Conservation (phyloP, 2,797 vertebrate species). For the Buphagus erythrorhynchus region DNA sequence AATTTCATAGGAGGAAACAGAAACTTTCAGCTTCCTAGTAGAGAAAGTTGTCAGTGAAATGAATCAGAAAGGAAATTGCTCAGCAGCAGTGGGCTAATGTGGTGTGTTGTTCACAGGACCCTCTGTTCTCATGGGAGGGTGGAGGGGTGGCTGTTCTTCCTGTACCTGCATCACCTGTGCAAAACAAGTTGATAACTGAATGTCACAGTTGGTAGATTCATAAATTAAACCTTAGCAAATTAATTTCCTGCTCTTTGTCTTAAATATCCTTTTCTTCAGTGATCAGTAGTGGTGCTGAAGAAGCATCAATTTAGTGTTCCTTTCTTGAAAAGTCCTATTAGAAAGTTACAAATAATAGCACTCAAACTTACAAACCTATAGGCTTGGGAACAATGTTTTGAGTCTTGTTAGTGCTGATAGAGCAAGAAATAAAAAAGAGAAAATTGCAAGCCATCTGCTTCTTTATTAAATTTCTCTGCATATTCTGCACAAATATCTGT, state of each 20-base stretch:
- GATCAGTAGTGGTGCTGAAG: neutral
- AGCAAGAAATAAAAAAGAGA: neutral
- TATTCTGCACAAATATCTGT: neutral
- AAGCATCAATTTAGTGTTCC: neutral
- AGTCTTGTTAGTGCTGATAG: neutral
- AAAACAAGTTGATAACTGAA: neutral
- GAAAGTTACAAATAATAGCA: neutral
- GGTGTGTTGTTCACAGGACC: neutral
- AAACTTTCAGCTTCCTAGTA: neutral
- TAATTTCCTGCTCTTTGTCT: neutral
- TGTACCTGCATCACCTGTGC: neutral
- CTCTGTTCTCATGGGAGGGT: neutral
- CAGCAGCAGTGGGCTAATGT: neutral
- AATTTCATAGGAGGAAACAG: neutral
- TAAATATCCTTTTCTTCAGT: neutral
- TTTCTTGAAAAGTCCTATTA: neutral
- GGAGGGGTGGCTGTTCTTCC: neutral
- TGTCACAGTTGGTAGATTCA: neutral
- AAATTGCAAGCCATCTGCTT: neutral
- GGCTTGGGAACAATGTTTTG: neutral
- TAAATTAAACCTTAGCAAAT: neutral
- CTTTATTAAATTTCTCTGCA: neutral
- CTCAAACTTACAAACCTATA: neutral
- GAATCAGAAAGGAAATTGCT: neutral
- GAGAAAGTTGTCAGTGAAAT: neutral